These are phyloP conservation scores for Rhynchotus rufescens DNA, from an alignment of 2,797 vertebrate genomes.

Conservation along the genomic window DNA sequence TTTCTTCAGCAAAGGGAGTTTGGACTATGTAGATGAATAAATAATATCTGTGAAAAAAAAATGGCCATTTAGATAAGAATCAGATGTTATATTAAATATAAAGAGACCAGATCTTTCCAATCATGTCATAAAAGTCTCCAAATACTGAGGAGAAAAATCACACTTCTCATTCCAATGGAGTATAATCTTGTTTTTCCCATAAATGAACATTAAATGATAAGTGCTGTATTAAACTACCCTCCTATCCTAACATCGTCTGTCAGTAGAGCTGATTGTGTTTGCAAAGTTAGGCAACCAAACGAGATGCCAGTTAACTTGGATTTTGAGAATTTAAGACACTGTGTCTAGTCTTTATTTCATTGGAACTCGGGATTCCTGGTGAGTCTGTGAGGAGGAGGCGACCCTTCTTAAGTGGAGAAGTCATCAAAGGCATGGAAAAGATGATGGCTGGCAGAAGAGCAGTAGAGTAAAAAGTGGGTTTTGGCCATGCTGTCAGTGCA, in stretches of 20 bases:
- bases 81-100: not conserved
- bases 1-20: not conserved
- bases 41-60: not conserved
- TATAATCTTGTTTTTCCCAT: not conserved
- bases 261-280: not conserved
- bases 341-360: not conserved
- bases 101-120: not conserved
- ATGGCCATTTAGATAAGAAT: not conserved
- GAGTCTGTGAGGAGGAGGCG: not conserved
- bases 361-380: rapidly evolving
- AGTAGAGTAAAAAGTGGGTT: not conserved
- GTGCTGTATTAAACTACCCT: not conserved
- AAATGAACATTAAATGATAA: not conserved
- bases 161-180: not conserved
- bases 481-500: not conserved
- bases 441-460: not conserved
- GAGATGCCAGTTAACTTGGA: not conserved
- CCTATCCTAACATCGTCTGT: rapidly evolving
- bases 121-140: not conserved
- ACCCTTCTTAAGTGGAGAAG: not conserved
- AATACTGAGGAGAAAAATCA: not conserved
- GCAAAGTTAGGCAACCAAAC: not conserved
- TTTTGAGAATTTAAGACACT: not conserved
- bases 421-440: not conserved
- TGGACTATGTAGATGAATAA: not conserved